These are phyloP conservation scores for Patiria pectinifera DNA, from an alignment of 53 echinoderm and acorn worm species.

Conservation along the genomic window DNA sequence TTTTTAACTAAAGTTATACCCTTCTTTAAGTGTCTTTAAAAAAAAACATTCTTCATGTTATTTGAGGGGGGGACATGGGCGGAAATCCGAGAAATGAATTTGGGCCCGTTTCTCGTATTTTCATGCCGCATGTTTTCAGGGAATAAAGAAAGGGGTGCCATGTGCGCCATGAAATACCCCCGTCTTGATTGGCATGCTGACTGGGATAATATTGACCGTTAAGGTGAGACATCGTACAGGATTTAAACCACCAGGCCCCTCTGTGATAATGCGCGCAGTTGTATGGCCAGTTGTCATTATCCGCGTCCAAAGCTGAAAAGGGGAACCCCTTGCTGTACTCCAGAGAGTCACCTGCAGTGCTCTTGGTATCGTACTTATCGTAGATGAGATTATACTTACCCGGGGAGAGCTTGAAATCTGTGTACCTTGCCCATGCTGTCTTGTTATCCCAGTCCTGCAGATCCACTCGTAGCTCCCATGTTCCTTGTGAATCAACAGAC, in stretches of 20 bases:
- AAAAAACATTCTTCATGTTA: too few species aligned
- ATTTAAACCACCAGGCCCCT: neutral
- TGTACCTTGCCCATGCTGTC: conserved; percentile 16
- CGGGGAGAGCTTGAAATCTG: neutral
- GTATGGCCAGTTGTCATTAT: neutral
- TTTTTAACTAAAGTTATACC: too few species aligned
- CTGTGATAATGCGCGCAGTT: neutral
- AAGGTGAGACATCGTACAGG: neutral
- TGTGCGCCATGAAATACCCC: too few species aligned
- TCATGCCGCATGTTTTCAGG: too few species aligned
- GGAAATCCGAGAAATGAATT: too few species aligned
- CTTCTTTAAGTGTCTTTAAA: too few species aligned
- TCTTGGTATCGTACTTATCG: neutral
- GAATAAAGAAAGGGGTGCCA: too few species aligned
- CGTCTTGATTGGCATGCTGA: neutral
- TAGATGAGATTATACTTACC: neutral
- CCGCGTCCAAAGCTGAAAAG: neutral
- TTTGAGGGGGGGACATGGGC: too few species aligned
- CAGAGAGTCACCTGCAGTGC: neutral
- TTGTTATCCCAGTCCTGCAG: neutral
- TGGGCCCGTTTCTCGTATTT: too few species aligned
- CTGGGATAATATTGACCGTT: neutral
- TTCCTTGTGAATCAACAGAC: too few species aligned
- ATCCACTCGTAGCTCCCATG: too few species aligned
- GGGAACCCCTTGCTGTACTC: neutral